Evolutionary conservation across 2,113 vertebrate genomes (phyloP).

Genomic region (Dromiciops gliroides): DNA sequence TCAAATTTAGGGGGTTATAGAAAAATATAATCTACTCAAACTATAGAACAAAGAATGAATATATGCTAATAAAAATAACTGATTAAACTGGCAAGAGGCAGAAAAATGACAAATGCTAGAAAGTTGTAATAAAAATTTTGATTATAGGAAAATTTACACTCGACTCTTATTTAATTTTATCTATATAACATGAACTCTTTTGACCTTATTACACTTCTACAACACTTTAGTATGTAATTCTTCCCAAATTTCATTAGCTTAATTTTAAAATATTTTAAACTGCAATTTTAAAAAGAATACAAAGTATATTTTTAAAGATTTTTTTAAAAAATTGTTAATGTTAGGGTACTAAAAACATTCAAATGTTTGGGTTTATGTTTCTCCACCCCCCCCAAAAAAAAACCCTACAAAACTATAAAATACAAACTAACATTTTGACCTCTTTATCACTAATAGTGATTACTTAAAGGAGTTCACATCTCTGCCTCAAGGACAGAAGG

Average conservation of each 20-base stretch:
- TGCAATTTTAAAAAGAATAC: constrained; percentile 35
- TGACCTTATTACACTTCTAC: not conserved
- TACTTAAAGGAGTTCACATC: not conserved
- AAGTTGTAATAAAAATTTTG: constrained; percentile 1
- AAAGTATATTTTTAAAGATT: not conserved
- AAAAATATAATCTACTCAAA: constrained; percentile 1
- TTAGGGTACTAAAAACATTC: constrained; percentile 33
- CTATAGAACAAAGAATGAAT: constrained; percentile 29
- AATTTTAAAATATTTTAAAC: not conserved
- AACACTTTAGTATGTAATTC: constrained; percentile 4
- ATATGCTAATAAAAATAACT: constrained; percentile 13
- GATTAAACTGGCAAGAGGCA: constrained; percentile 21
- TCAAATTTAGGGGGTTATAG: constrained; percentile 31
- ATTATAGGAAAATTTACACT: constrained; percentile 19
- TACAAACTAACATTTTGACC: constrained; percentile 1
- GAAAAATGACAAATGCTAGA: constrained; percentile 6
- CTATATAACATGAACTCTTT: not conserved
- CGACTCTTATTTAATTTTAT: constrained; percentile 1
- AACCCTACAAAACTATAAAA: not conserved
- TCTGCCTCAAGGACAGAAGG: not conserved
- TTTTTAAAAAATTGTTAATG: constrained; percentile 16
- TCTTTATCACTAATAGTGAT: not conserved
- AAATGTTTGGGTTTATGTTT: constrained; percentile 12
- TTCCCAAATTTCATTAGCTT: constrained; percentile 2
- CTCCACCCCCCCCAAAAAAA: constrained; percentile 21